Percentiles rank a stretch among this genome's conserved stretches.
Conservation (phyloP, 2,797 vertebrate genomes). For the Neostethus bicornis region DNA sequence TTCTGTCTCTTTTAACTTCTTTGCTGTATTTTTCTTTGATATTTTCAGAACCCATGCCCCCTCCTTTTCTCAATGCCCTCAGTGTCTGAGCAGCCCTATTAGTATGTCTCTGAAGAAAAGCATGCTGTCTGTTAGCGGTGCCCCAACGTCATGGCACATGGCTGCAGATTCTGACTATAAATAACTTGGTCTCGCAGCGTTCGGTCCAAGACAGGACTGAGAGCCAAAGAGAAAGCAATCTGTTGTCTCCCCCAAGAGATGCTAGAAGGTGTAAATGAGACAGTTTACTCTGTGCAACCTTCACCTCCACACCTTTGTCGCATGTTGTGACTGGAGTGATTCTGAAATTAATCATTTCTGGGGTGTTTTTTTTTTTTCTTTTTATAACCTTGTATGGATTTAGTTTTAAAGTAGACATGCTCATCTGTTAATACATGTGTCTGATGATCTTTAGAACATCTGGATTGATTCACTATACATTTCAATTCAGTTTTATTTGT, state of each 20-base stretch:
- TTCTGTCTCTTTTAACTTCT: slow-evolving; percentile 42
- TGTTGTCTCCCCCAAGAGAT: slow-evolving; percentile 72
- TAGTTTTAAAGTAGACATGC: too few species aligned
- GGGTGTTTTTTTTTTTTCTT: too few species aligned
- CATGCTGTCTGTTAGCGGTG: slow-evolving; percentile 54
- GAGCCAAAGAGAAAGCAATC: slow-evolving; percentile 74
- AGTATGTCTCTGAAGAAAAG: slow-evolving; percentile 55
- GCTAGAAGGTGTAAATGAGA: slow-evolving; percentile 56
- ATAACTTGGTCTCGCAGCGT: slow-evolving; percentile 67
- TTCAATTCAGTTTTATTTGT: background rate
- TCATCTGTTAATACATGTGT: too few species aligned
- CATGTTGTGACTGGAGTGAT: slow-evolving; percentile 33
- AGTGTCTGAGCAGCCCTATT: slow-evolving; percentile 53
- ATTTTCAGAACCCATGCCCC: slow-evolving; percentile 21
- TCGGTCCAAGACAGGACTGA: slow-evolving; percentile 60
- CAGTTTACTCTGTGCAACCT: slow-evolving; percentile 33
- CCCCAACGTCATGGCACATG: slow-evolving; percentile 67
- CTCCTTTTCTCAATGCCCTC: slow-evolving; percentile 21
- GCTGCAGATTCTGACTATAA: slow-evolving; percentile 68
- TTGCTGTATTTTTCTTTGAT: background rate
- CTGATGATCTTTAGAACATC: background rate
- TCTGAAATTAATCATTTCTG: slow-evolving; percentile 40
- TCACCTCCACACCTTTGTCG: slow-evolving; percentile 37
- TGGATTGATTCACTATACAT: background rate
- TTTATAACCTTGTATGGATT: too few species aligned